Percentiles rank a stretch among this genome's conserved stretches.
Conservation (phyloP, 2,113 vertebrate genomes). For the Rhombomys opimus region DNA sequence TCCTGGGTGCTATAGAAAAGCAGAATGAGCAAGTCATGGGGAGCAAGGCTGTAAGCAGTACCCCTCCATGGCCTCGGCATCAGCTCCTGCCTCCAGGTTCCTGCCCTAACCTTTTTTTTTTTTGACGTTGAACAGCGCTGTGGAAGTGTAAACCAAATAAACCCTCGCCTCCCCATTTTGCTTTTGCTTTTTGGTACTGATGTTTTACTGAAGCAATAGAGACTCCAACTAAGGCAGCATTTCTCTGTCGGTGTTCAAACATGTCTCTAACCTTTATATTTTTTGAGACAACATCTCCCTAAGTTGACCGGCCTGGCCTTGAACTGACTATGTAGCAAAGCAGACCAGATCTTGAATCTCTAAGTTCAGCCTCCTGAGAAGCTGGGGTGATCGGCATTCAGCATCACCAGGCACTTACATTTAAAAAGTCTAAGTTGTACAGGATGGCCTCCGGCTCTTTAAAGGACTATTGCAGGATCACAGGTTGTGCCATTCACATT, state of each 20-base stretch:
- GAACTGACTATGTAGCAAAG: not conserved
- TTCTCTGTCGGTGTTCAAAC: slow-evolving; percentile 35
- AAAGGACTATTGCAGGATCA: not conserved
- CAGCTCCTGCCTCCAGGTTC: not conserved
- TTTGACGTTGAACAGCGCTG: not conserved
- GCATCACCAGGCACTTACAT: not conserved
- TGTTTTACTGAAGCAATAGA: not conserved
- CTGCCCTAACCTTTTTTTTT: not conserved
- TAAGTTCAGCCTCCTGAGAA: not conserved
- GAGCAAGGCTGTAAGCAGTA: not conserved
- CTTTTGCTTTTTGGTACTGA: not conserved
- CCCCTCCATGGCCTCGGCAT: not conserved
- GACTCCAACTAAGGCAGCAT: not conserved
- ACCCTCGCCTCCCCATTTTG: no score
- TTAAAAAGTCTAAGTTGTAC: not conserved
- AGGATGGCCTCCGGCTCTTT: not conserved
- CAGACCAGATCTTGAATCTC: no score
- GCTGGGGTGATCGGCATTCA: no score
- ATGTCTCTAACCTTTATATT: not conserved
- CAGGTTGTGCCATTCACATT: not conserved
- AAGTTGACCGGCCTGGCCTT: not conserved
- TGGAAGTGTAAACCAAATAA: not conserved
- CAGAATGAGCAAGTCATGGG: not conserved
- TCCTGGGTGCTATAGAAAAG: not conserved
- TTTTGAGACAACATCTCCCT: not conserved